Evolutionary conservation across 2,113 vertebrate species (phyloP).

Genomic region (Balaeniceps rex): DNA sequence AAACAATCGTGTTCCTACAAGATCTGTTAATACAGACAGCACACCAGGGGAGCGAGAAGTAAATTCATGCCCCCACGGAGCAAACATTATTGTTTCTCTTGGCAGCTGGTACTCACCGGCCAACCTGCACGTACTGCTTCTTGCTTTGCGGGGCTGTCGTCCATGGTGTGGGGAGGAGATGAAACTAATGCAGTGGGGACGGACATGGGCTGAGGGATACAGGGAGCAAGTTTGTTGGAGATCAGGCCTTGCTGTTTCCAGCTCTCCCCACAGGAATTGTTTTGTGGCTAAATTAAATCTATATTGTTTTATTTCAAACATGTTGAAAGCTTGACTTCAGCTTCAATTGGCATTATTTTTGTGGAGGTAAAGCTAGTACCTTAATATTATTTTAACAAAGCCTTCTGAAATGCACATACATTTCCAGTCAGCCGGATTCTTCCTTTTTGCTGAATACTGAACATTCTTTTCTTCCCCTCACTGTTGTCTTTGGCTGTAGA

Average conservation of each 20-base stretch:
- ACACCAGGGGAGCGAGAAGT: background rate
- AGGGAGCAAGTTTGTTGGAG: background rate
- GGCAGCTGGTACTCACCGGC: background rate
- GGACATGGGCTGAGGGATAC: background rate
- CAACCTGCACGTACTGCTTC: background rate
- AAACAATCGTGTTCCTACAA: background rate
- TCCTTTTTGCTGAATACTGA: slow-evolving; percentile 74
- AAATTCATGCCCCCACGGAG: background rate
- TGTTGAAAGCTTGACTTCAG: background rate
- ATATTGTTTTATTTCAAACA: background rate
- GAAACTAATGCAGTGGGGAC: background rate
- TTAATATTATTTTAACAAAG: slow-evolving; percentile 59
- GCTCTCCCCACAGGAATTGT: background rate
- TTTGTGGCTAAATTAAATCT: background rate
- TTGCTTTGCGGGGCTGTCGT: background rate
- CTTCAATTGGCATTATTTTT: slow-evolving; percentile 11
- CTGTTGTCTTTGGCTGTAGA: slow-evolving; percentile 76
- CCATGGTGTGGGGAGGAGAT: background rate
- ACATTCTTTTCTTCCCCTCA: slow-evolving; percentile 75
- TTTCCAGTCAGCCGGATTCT: slow-evolving; percentile 72
- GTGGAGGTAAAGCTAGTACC: slow-evolving; percentile 2
- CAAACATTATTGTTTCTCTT: slow-evolving; percentile 27
- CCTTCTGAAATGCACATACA: slow-evolving; percentile 55
- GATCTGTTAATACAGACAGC: background rate
- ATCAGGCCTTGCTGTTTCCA: background rate